These are phyloP conservation scores for Atrichornis clamosus DNA, from an alignment of 2,113 vertebrate species.

Conservation along the genomic window DNA sequence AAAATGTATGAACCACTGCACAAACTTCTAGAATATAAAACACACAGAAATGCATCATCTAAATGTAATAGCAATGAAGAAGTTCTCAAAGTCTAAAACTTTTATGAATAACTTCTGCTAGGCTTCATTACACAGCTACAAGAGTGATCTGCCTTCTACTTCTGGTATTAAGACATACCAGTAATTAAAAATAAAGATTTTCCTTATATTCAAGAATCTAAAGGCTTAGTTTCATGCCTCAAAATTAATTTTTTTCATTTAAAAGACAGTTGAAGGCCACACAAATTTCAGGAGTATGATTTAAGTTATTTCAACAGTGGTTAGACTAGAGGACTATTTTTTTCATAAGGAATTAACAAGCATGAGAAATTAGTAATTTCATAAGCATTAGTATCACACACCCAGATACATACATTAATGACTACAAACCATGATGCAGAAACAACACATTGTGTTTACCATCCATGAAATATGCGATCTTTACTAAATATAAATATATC, in stretches of 20 bases:
- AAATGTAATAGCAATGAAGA: background rate
- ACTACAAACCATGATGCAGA: background rate
- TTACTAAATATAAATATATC: background rate
- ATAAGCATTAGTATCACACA: background rate
- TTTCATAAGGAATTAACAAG: background rate
- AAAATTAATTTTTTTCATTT: background rate
- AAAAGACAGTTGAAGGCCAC: background rate
- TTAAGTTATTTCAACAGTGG: background rate
- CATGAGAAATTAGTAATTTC: background rate
- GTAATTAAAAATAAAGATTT: background rate
- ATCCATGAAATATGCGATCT: background rate
- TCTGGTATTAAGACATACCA: background rate
- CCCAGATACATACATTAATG: background rate
- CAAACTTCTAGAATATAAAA: background rate
- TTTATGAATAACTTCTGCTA: background rate
- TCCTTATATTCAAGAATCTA: background rate
- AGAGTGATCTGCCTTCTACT: background rate
- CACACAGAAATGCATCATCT: background rate
- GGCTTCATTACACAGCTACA: background rate
- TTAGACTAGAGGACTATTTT: background rate
- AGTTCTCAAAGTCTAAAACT: background rate
- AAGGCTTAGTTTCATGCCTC: background rate
- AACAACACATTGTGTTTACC: background rate
- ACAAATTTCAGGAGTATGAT: background rate
- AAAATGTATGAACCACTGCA: background rate